phyloP scores from a whole-genome alignment of 2,797 vertebrate species.

The Tapirus indicus region DNA sequence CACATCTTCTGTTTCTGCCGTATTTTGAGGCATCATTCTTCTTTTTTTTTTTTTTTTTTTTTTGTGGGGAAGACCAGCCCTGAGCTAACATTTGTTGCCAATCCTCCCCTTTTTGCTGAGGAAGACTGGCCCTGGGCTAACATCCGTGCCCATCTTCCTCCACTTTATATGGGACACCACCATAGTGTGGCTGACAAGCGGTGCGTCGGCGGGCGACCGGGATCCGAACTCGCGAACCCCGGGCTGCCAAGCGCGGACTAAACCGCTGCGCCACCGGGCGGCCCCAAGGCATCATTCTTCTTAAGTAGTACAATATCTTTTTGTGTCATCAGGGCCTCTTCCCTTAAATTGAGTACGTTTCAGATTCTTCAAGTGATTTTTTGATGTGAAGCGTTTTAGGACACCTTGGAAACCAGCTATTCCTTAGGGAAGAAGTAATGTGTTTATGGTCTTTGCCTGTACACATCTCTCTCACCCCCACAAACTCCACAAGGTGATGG shows the following conservation, averaged over 20 bases:
- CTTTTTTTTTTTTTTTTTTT: too few species aligned
- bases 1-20: rapidly evolving
- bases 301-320: not conserved
- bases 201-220: too few species aligned
- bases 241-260: too few species aligned
- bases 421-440: not conserved
- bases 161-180: too few species aligned
- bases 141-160: too few species aligned
- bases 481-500: not conserved
- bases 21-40: not conserved
- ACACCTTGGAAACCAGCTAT: not conserved
- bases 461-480: not conserved
- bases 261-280: too few species aligned
- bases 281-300: not conserved
- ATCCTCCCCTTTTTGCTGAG: too few species aligned
- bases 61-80: too few species aligned
- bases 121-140: too few species aligned
- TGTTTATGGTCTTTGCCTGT: not conserved
- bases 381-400: not conserved
- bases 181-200: too few species aligned
- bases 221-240: too few species aligned
- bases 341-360: not conserved
- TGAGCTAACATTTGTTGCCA: too few species aligned
- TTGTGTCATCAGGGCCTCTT: not conserved
- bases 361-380: not conserved